Conservation (phyloP, 1,140 invertebrate species). For the Temnothorax longispinosus region DNA sequence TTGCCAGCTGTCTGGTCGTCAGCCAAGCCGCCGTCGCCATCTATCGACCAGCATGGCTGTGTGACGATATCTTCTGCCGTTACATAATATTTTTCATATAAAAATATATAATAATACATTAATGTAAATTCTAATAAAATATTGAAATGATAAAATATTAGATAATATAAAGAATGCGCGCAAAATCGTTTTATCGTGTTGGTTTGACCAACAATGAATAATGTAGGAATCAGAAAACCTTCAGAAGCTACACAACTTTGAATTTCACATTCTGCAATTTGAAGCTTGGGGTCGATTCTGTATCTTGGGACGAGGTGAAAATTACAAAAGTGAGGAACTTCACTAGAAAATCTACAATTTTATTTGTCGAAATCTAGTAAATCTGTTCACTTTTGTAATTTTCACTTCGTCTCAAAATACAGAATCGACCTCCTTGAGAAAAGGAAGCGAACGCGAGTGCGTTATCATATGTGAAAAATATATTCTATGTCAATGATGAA, state of each 20-base stretch:
- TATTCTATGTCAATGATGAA: neutral
- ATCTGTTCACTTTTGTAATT: too few species aligned
- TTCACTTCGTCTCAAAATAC: too few species aligned
- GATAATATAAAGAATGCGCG: neutral
- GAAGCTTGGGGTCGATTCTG: neutral
- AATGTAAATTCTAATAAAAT: neutral
- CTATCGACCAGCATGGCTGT: neutral
- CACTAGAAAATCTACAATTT: too few species aligned
- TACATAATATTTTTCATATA: neutral
- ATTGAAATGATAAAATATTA: neutral
- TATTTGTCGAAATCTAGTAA: too few species aligned
- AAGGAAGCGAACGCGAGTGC: neutral
- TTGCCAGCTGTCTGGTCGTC: neutral
- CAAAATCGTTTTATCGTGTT: neutral
- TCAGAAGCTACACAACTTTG: neutral
- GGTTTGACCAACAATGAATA: conserved; percentile 14
- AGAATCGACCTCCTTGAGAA: neutral
- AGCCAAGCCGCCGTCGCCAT: neutral
- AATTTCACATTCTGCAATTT: neutral
- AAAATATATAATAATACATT: neutral
- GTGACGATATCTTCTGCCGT: neutral
- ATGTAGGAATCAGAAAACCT: neutral
- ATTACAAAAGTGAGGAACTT: too few species aligned
- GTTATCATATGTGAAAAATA: neutral
- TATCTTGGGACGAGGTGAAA: too few species aligned